These are phyloP conservation scores for Chelonus insularis DNA, from an alignment of 1,140 invertebrate genomes.

Conservation along the genomic window DNA sequence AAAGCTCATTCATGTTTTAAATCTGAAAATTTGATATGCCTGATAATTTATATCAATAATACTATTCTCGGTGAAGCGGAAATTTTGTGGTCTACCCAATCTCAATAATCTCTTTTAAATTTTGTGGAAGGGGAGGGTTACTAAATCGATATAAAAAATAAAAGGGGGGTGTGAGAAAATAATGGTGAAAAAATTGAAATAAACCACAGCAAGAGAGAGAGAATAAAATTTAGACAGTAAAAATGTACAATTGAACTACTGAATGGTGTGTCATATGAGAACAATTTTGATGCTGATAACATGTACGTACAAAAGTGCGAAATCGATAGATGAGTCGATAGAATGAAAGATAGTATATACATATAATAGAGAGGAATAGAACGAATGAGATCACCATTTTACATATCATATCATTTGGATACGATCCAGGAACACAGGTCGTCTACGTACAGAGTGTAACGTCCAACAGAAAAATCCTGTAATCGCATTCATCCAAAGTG, in stretches of 20 bases:
- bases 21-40: constrained; percentile 22
- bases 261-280: not conserved
- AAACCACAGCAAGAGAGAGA: not conserved
- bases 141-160: constrained; percentile 2
- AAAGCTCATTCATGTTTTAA: not conserved
- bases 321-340: not conserved
- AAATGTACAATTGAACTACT: constrained; percentile 1
- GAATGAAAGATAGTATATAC: not conserved
- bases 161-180: not conserved
- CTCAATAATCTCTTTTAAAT: constrained; percentile 16
- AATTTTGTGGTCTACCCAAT: constrained; percentile 18
- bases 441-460: constrained; percentile 6
- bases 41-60: constrained; percentile 29
- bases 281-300: constrained; percentile 8
- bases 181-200: constrained; percentile 5
- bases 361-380: not conserved
- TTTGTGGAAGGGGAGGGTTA: not conserved
- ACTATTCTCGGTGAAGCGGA: not conserved
- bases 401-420: constrained; percentile 19
- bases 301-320: not conserved
- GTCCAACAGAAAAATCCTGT: constrained; percentile 36
- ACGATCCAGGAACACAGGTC: constrained; percentile 14
- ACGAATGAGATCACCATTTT: constrained; percentile 29
- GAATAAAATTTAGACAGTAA: not conserved
- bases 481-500: constrained; percentile 31